Evolutionary conservation across 2,888 invertebrate species (phyloP).

Genomic region (Eupithecia subumbrata): DNA sequence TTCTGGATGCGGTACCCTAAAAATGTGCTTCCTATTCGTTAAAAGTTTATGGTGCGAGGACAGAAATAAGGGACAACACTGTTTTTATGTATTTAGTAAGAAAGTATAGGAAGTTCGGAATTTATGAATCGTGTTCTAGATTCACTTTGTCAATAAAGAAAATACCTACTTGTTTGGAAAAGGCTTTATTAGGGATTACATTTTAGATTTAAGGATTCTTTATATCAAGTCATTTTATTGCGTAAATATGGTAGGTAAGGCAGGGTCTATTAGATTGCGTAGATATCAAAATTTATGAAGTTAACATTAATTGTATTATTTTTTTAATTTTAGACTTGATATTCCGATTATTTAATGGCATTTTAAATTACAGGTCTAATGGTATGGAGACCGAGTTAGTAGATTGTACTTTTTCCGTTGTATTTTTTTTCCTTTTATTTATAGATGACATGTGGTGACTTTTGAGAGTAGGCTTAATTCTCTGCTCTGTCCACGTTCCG

Average conservation of each 20-base stretch:
- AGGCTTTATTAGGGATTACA: too few relatives aligned
- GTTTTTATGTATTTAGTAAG: conserved; percentile 20
- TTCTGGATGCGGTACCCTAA: conserved; percentile 36
- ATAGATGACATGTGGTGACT: background rate
- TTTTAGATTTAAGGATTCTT: too few relatives aligned
- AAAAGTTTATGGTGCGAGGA: conserved; percentile 34
- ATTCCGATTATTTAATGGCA: too few relatives aligned
- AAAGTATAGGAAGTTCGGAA: background rate
- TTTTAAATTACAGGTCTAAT: background rate
- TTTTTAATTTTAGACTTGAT: background rate
- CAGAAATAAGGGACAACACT: conserved; percentile 29
- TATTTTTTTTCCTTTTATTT: background rate
- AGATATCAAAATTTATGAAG: background rate
- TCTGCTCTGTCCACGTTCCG: background rate
- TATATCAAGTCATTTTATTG: background rate
- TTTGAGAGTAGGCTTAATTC: background rate
- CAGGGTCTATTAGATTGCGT: background rate
- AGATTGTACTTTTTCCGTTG: background rate
- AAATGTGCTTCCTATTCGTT: conserved; percentile 37
- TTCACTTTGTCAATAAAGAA: background rate
- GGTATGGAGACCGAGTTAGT: too few relatives aligned
- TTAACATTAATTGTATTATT: background rate
- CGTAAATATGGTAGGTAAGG: background rate
- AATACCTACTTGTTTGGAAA: background rate
- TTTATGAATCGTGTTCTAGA: background rate